Percentiles rank a stretch among this genome's conserved stretches.
phyloP scores from a whole-genome alignment of 2,888 invertebrate species.

The Eupithecia inturbata region DNA sequence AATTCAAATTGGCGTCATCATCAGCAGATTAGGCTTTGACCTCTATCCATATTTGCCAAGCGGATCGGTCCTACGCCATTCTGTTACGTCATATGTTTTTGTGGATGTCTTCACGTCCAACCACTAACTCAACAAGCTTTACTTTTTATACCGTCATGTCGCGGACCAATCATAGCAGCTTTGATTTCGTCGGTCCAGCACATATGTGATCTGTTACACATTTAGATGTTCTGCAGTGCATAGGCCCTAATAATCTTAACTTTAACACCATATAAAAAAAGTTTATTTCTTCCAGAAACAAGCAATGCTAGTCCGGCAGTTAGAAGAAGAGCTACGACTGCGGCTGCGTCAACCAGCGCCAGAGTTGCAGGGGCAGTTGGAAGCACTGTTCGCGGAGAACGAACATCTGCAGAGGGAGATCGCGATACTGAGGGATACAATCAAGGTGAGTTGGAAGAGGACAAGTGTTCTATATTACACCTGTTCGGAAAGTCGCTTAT shows the following conservation, averaged over 20 bases:
- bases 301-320: conserved; percentile 96
- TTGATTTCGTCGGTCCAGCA: neutral
- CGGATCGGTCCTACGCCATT: no score
- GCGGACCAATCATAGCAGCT: neutral
- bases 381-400: conserved; percentile 95
- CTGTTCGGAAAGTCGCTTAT: neutral
- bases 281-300: conserved; percentile 90
- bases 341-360: conserved; percentile 95
- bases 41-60: neutral
- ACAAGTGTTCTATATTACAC: neutral
- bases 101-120: neutral
- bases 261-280: neutral
- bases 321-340: conserved; percentile 95
- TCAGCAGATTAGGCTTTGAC: neutral
- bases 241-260: neutral
- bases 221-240: neutral
- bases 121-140: neutral
- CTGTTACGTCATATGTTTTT: neutral
- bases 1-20: no score
- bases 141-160: neutral
- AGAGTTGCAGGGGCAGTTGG: conserved; percentile 96
- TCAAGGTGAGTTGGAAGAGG: conserved; percentile 86
- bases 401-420: conserved; percentile 97
- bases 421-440: conserved; percentile 95
- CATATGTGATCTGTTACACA: neutral